Base-by-base conservation (phyloP, 2,797 vertebrate genomes). In the Falco peregrinus region DNA sequence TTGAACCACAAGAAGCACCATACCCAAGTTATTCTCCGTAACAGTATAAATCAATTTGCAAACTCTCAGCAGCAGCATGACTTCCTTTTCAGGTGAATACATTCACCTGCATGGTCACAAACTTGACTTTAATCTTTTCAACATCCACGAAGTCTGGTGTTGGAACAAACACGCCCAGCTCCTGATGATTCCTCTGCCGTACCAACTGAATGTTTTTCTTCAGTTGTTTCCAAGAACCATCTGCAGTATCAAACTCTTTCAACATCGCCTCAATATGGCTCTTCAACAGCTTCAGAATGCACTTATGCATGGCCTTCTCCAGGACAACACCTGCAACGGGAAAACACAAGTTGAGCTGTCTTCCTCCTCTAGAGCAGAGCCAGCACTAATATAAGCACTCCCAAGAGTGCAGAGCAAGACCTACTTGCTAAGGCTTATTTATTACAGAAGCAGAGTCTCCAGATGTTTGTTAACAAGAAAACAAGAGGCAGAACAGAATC, bases 251-350 rank as follows among this genome's bases (percentile, higher is more conserved):
- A 96, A 99, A 99, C 95, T 99, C 98, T 85, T 98, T 98, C 93
- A 99, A 93, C 94, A 98, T 98, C 5, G 93, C 97, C 79, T 99
- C 99, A 35, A 99, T 98, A 59, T 99, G 98, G 24, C 98, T 97
- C 97, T 99, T 99, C 96, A 99, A 96, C 0, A 99, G 99, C 96
- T 99, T 99, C 97, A 99, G 96, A 96, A 99, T 99, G 90, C 99
- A 99, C 95, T 99, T 99, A 96, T 99, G 99, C 99, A 99, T 99
- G 96, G 99, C 99, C 89, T 99, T 99, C 97, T 99, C 99, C 95
- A 99, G 97, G 60, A 99, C 99, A 79, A 35, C 35, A 35, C 99
- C 99, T 99, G 98, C 77, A 97, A 95, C 4, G 56, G 64, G 35
- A 95, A 83, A 96, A 92, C 11, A 71, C 64, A 96, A 93, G 39